Percentiles rank a stretch among this genome's conserved stretches.
phyloP scores from a whole-genome alignment of 2,797 vertebrate genomes.

The Manis crassicaudata region DNA sequence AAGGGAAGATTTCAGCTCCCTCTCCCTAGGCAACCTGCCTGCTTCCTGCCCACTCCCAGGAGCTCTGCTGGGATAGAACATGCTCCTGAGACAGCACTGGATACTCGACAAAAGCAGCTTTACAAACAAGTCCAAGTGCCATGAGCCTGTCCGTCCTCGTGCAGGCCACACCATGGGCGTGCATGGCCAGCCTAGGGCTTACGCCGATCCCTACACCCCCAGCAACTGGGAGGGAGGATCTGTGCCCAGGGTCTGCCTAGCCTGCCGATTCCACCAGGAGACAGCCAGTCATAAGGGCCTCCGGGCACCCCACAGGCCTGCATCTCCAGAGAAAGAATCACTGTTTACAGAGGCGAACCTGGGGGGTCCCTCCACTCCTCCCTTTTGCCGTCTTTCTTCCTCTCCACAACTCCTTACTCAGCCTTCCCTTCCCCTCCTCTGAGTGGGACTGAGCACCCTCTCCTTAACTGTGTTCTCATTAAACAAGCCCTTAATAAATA shows the following conservation, averaged over 20 bases:
- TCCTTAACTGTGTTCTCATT: conserved; percentile 56
- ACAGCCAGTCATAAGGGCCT: neutral
- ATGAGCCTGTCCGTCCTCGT: neutral
- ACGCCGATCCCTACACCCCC: neutral
- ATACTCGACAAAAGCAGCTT: conserved; percentile 17
- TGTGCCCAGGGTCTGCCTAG: neutral
- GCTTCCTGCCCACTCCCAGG: conserved; percentile 68
- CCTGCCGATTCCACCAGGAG: neutral
- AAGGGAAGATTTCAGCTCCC: conserved; percentile 57
- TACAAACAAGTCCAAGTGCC: conserved; percentile 62
- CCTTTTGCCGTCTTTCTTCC: neutral
- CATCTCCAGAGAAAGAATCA: neutral
- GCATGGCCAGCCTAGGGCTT: neutral
- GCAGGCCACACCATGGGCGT: neutral
- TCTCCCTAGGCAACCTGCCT: conserved; percentile 78
- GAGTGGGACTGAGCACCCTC: conserved; percentile 30
- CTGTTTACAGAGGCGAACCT: neutral
- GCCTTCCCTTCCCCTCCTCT: neutral
- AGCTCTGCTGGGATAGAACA: conserved; percentile 18
- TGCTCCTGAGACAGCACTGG: neutral
- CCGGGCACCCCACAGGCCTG: neutral
- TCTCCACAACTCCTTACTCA: neutral
- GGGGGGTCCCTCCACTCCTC: neutral
- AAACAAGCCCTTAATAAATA: conserved; percentile 71
- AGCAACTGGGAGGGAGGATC: neutral